Percentiles rank a stretch among this genome's conserved stretches.
These are phyloP conservation scores for Anisognathus igniventris DNA, from an alignment of 2,797 vertebrate genomes.

Conservation along the genomic window DNA sequence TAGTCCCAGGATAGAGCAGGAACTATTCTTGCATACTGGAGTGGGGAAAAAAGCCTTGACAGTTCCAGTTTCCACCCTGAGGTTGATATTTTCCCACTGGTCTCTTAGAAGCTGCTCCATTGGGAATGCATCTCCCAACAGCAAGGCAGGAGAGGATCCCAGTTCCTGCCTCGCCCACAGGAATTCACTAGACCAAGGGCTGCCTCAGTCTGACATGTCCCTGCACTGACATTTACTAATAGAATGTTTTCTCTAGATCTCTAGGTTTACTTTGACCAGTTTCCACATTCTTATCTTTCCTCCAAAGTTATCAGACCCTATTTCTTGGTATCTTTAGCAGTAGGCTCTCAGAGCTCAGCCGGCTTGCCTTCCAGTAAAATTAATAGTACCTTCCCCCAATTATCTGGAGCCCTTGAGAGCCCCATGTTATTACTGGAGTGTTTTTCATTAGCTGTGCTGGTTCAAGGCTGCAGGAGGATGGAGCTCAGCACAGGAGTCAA, in stretches of 20 bases:
- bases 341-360: neutral
- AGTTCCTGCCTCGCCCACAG: accelerated
- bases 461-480: constrained; percentile 28
- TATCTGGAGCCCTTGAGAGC: constrained; percentile 48
- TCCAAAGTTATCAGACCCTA: neutral
- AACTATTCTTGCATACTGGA: neutral
- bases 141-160: neutral
- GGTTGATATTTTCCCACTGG: neutral
- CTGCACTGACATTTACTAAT: neutral
- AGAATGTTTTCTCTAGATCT: neutral
- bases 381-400: constrained; percentile 51
- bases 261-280: constrained; percentile 8
- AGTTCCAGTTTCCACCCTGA: neutral
- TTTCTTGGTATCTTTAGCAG: constrained; percentile 34
- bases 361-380: constrained; percentile 17
- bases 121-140: neutral
- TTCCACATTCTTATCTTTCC: constrained; percentile 13
- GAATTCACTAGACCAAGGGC: neutral
- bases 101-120: neutral
- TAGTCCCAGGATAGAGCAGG: neutral
- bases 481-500: constrained; percentile 49
- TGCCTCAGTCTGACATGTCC: neutral
- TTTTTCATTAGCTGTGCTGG: constrained; percentile 57
- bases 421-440: constrained; percentile 46
- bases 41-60: accelerated